Conservation (phyloP, 2,888 invertebrate genomes). For the Xestia rhomboidea region DNA sequence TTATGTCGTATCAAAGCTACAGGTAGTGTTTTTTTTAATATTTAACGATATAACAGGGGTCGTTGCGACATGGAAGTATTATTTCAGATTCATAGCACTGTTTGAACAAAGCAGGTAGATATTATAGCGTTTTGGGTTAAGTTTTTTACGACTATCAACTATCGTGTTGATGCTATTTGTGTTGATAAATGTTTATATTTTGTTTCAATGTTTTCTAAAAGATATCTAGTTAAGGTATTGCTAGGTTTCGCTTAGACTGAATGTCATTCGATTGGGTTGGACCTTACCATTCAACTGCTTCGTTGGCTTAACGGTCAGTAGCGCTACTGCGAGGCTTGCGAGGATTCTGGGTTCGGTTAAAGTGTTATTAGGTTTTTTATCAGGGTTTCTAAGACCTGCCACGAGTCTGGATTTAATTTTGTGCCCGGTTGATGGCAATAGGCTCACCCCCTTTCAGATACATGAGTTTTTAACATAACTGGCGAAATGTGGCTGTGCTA, state of each 20-base stretch:
- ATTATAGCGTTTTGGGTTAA: constrained; percentile 58
- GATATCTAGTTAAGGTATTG: background rate
- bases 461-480: too few species aligned
- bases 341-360: background rate
- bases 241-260: background rate
- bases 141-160: constrained; percentile 38
- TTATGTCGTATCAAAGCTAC: constrained; percentile 71
- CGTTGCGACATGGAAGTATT: constrained; percentile 81
- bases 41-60: constrained; percentile 82
- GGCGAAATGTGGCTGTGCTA: too few species aligned
- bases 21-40: constrained; percentile 81
- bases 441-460: background rate
- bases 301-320: background rate
- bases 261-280: background rate
- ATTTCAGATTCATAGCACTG: constrained; percentile 77
- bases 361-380: background rate
- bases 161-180: constrained; percentile 25
- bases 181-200: background rate
- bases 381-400: background rate
- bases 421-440: background rate
- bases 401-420: background rate
- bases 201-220: too few species aligned
- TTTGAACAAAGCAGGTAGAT: constrained; percentile 78
- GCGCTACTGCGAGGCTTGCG: background rate
- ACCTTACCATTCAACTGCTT: background rate